Evolutionary conservation across 1,140 invertebrate species (phyloP).

Genomic region (Zaprionus gabonicus): DNA sequence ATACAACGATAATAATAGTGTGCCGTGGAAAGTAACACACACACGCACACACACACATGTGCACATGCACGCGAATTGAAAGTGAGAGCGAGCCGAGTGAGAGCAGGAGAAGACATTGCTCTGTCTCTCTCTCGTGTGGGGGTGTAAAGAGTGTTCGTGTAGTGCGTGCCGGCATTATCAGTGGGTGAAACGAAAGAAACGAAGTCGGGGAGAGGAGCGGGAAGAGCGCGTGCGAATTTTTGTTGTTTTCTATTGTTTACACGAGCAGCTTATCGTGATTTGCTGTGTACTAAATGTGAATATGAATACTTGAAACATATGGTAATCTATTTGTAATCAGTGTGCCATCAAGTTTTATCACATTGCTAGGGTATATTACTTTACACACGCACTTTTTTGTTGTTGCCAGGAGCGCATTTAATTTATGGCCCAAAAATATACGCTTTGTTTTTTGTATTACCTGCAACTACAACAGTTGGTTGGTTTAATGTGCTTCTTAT

Average conservation of each 20-base stretch:
- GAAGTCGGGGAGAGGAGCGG: not conserved
- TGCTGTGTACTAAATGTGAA: not conserved
- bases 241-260: slow-evolving; percentile 27
- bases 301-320: slow-evolving; percentile 28
- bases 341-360: slow-evolving; percentile 14
- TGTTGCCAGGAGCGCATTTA: slow-evolving; percentile 44
- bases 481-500: slow-evolving; percentile 37
- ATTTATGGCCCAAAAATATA: slow-evolving; percentile 19
- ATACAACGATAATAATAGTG: not conserved
- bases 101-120: not conserved
- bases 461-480: slow-evolving; percentile 12
- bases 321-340: slow-evolving; percentile 36
- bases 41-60: not conserved
- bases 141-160: slow-evolving; percentile 30
- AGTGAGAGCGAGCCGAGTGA: slow-evolving; percentile 56
- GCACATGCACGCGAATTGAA: slow-evolving; percentile 54
- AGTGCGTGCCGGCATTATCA: slow-evolving; percentile 53
- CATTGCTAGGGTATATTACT: slow-evolving; percentile 5
- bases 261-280: slow-evolving; percentile 20
- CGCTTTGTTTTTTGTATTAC: slow-evolving; percentile 11
- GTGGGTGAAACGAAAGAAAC: slow-evolving; percentile 20
- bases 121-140: slow-evolving; percentile 19
- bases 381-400: slow-evolving; percentile 7
- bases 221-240: slow-evolving; percentile 5
- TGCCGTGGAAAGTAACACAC: slow-evolving; percentile 24